A percentile compares a stretch with the other conserved stretches of the same genome.
phyloP scores from a whole-genome alignment of 2,888 invertebrate genomes.

The Archaeoteleia sp. region DNA sequence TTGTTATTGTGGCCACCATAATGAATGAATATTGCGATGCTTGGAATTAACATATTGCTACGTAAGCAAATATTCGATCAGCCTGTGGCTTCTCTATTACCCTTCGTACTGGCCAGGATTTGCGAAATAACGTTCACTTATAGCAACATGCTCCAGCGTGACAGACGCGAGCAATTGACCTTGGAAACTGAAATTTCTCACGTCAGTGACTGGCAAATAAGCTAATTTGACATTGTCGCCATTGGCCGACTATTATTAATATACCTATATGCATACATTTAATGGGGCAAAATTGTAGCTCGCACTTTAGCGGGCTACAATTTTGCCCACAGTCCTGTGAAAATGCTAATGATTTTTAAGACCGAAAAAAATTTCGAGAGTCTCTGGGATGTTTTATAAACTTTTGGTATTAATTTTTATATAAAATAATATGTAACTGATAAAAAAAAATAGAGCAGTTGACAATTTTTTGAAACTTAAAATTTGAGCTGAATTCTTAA shows the following conservation, averaged over 20 bases:
- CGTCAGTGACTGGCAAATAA: conserved; percentile 6
- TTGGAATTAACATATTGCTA: conserved; percentile 12
- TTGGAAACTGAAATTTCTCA: conserved; percentile 11
- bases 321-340: too few species aligned
- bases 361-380: too few species aligned
- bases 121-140: conserved; percentile 22
- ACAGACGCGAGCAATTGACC: conserved; percentile 5
- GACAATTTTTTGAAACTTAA: too few species aligned
- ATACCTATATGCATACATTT: neutral
- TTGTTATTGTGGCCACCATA: conserved; percentile 14
- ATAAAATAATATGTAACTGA: too few species aligned
- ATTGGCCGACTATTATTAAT: conserved; percentile 3
- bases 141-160: conserved; percentile 2
- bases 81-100: conserved; percentile 1
- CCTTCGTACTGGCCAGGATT: conserved; percentile 4
- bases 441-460: too few species aligned
- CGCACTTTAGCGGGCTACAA: conserved; percentile 13
- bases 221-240: conserved; percentile 17
- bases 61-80: conserved; percentile 24
- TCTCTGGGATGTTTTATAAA: too few species aligned
- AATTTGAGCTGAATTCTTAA: too few species aligned
- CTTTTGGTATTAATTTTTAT: too few species aligned
- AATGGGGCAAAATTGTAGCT: neutral
- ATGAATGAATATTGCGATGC: conserved; percentile 16
- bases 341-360: too few species aligned